These are phyloP conservation scores for Trachelus troglodyta DNA, from an alignment of 2,888 invertebrate species.

Conservation along the genomic window DNA sequence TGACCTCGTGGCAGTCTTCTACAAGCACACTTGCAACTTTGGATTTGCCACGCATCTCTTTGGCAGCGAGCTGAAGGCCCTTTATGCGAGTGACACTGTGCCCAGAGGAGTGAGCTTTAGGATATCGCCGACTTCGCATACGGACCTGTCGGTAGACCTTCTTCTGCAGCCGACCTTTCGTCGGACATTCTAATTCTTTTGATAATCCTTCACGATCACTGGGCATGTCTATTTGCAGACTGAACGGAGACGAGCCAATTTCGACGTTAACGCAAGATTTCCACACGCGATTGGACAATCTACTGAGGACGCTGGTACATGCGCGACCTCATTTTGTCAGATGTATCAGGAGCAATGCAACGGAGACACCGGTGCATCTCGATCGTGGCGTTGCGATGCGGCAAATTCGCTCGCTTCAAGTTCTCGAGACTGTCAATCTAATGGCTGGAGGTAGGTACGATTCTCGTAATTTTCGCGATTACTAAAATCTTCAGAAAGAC, in stretches of 20 bases:
- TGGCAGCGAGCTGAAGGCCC: conserved; percentile 88
- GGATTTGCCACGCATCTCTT: conserved; percentile 98
- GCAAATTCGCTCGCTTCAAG: conserved; percentile 87
- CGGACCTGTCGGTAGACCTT: conserved; percentile 70
- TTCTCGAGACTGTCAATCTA: conserved; percentile 93
- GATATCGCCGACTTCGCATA: conserved; percentile 90
- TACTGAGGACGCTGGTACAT: conserved; percentile 90
- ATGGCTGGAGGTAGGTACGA: conserved; percentile 83
- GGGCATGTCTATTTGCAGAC: conserved; percentile 52
- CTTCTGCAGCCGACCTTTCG: conserved; percentile 41
- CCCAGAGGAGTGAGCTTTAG: conserved; percentile 85
- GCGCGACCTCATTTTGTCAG: conserved; percentile 95
- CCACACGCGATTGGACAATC: conserved; percentile 91
- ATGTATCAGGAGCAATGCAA: conserved; percentile 88
- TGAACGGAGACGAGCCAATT: conserved; percentile 86
- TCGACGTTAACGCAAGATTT: conserved; percentile 95
- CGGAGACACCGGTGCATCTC: conserved; percentile 84
- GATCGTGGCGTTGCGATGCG: conserved; percentile 86
- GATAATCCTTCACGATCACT: not conserved
- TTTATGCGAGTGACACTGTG: conserved; percentile 79
- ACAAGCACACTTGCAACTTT: conserved; percentile 92
- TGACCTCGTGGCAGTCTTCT: conserved; percentile 91
- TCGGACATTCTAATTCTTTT: not conserved
- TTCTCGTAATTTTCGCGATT: conserved; percentile 8
- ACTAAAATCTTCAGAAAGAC: no score